Evolutionary conservation across 2,797 vertebrate genomes (phyloP).

Genomic region (Mallotus villosus): DNA sequence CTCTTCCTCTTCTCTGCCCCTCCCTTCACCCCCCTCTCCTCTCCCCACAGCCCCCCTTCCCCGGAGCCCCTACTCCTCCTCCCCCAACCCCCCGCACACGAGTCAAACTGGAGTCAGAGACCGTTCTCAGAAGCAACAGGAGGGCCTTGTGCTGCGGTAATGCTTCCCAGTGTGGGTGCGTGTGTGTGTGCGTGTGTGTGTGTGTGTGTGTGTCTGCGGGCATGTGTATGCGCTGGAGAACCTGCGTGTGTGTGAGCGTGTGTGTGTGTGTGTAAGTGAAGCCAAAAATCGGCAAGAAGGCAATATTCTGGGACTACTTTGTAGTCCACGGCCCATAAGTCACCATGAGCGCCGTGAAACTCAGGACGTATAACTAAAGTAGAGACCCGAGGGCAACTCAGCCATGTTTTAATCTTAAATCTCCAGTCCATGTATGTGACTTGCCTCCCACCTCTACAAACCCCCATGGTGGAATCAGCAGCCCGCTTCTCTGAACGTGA

Average conservation of each 20-base stretch:
- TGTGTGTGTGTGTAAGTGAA: conserved; percentile 30
- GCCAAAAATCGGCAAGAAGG: conserved; percentile 52
- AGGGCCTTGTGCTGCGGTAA: conserved; percentile 65
- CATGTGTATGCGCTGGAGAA: not conserved
- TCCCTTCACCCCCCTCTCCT: not conserved
- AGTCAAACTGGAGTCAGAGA: conserved; percentile 70
- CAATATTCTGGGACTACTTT: conserved; percentile 16
- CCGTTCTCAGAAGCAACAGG: conserved; percentile 69
- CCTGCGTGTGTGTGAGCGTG: conserved; percentile 23
- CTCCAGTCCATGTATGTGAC: not conserved
- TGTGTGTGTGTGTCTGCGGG: conserved; percentile 14
- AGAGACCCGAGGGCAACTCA: not conserved
- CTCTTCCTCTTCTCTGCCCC: too few species aligned
- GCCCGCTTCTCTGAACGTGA: conserved; percentile 59
- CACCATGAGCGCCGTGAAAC: too few species aligned
- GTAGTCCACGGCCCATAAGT: not conserved
- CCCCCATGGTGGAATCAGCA: conserved; percentile 37
- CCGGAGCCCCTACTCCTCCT: not conserved
- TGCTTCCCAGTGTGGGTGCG: conserved; percentile 8
- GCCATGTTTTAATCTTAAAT: too few species aligned
- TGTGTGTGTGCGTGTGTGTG: conserved; percentile 21
- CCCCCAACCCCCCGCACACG: conserved; percentile 16
- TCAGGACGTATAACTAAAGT: too few species aligned
- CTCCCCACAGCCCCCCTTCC: not conserved
- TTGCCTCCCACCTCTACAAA: conserved; percentile 52